Percentiles rank a stretch among this genome's conserved stretches.
Evolutionary conservation across 2,797 vertebrate species (phyloP).

Genomic region (Sarcophilus harrisii): DNA sequence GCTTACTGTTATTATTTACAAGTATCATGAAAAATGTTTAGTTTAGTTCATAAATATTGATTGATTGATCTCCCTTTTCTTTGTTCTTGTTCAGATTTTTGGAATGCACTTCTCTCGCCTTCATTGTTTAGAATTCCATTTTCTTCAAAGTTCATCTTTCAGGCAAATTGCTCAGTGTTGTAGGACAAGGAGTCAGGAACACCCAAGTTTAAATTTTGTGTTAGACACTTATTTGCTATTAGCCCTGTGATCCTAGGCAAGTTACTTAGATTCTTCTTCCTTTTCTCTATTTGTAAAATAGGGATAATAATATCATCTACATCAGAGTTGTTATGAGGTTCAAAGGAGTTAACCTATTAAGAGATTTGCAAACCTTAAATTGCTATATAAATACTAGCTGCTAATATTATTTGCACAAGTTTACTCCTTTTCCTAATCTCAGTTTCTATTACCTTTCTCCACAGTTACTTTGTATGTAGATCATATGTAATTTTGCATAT

Average conservation of each 20-base stretch:
- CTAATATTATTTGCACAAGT: neutral
- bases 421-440: neutral
- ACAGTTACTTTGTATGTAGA: neutral
- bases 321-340: constrained; percentile 8
- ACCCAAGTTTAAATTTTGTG: neutral
- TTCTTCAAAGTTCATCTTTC: neutral
- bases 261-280: constrained; percentile 9
- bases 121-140: neutral
- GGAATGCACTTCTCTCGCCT: neutral
- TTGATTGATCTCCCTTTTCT: neutral
- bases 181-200: neutral
- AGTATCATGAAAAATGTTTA: neutral
- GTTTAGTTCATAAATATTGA: neutral
- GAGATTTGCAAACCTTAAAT: constrained; percentile 18
- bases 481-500: no score
- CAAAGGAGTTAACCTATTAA: constrained; percentile 28
- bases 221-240: neutral
- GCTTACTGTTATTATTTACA: neutral
- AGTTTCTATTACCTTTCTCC: neutral
- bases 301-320: neutral
- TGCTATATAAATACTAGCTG: neutral
- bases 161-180: neutral
- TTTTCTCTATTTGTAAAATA: constrained; percentile 28
- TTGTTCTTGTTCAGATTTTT: neutral
- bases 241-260: neutral